Evolutionary conservation across 2,888 invertebrate species (phyloP).

Genomic region (Athrips mouffetella): DNA sequence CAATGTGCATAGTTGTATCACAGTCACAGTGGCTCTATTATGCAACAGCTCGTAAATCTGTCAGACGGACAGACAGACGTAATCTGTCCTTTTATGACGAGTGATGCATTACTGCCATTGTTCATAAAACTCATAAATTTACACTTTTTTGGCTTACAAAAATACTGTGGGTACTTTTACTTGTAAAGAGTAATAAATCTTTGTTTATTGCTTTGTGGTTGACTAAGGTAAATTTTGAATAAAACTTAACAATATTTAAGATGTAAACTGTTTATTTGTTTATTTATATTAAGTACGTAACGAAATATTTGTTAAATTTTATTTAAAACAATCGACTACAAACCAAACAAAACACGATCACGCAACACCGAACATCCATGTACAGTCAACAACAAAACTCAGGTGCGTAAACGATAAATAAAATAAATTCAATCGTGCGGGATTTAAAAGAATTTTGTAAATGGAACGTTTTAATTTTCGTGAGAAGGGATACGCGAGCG

Average conservation of each 20-base stretch:
- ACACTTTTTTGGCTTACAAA: conserved; percentile 30
- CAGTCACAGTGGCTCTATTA: conserved; percentile 43
- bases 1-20: conserved; percentile 23
- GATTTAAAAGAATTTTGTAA: conserved; percentile 52
- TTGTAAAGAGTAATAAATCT: conserved; percentile 22
- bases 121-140: conserved; percentile 58
- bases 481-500: conserved; percentile 37
- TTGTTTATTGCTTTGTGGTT: conserved; percentile 9
- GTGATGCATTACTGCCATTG: conserved; percentile 71
- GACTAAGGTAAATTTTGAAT: not conserved
- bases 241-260: too few relatives aligned
- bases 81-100: conserved; percentile 74
- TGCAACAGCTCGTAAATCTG: conserved; percentile 67
- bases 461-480: conserved; percentile 61
- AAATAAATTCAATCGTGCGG: conserved; percentile 43
- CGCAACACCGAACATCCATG: conserved; percentile 6
- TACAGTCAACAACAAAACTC: conserved; percentile 32
- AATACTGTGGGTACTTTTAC: conserved; percentile 23
- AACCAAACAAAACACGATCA: not conserved
- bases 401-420: conserved; percentile 35
- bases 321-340: conserved; percentile 1
- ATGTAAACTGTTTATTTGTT: not conserved
- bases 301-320: not conserved
- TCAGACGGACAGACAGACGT: conserved; percentile 49
- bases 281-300: not conserved